Evolutionary conservation across 2,113 vertebrate genomes (phyloP).

Genomic region (Nettapus auritus): DNA sequence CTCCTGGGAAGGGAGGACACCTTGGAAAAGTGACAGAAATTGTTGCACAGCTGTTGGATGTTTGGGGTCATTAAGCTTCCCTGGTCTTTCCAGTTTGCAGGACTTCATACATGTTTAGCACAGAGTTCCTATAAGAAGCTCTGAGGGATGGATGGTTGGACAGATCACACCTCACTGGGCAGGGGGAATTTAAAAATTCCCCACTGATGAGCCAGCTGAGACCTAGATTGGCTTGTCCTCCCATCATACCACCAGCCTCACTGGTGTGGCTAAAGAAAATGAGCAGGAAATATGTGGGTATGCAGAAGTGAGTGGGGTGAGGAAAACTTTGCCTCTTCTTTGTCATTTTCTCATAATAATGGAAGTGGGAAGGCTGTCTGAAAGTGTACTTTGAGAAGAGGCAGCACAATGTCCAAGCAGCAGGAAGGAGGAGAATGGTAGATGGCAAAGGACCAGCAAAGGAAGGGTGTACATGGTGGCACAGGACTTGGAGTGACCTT

Average conservation of each 20-base stretch:
- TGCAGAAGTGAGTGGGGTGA: not conserved
- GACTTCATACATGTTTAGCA: not conserved
- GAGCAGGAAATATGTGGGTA: not conserved
- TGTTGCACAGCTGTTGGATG: not conserved
- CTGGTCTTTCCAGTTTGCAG: not conserved
- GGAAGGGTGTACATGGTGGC: not conserved
- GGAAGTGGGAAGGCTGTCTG: fast-evolving
- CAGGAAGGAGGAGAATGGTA: not conserved
- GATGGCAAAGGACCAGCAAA: not conserved
- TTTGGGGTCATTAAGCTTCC: not conserved
- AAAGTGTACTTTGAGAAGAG: not conserved
- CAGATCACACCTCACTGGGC: not conserved
- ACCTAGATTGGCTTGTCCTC: not conserved
- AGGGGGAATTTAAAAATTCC: not conserved
- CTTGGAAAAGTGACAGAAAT: not conserved
- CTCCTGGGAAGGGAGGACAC: not conserved
- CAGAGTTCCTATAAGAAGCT: not conserved
- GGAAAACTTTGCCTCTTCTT: not conserved
- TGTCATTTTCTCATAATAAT: not conserved
- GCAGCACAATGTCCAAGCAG: not conserved
- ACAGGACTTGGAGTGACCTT: not conserved
- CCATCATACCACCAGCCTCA: not conserved
- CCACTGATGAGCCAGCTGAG: not conserved
- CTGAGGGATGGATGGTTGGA: not conserved
- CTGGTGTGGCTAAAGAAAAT: not conserved